These are phyloP conservation scores for Homarus gammarus DNA, from an alignment of 2,888 invertebrate species.

Conservation along the genomic window DNA sequence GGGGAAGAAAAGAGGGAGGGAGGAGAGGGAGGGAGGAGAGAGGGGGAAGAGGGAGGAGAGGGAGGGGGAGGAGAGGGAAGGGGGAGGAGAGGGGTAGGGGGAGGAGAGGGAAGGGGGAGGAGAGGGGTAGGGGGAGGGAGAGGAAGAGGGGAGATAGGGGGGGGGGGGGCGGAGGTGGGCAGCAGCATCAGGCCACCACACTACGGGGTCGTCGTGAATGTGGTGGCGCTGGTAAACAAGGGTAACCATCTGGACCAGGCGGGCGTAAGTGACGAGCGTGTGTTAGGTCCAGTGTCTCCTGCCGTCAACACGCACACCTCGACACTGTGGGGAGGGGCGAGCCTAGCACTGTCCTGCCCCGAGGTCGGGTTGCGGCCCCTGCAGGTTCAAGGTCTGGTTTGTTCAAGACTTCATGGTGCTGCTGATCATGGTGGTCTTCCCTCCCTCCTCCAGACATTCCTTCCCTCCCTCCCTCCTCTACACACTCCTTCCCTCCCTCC, in stretches of 20 bases:
- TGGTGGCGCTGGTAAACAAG: constrained; percentile 10
- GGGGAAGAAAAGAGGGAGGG: no score
- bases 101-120: no score
- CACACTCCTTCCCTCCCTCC: background rate
- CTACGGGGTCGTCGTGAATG: background rate
- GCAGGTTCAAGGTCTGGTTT: constrained; percentile 15
- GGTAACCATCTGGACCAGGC: background rate
- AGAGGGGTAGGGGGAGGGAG: background rate
- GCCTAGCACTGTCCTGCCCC: background rate
- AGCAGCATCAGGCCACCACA: background rate
- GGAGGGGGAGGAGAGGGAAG: no score
- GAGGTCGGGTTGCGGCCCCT: constrained; percentile 1
- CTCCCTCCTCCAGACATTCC: background rate
- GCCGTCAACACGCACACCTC: background rate
- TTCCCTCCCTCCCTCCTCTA: no score
- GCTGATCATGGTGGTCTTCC: background rate
- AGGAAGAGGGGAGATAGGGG: background rate
- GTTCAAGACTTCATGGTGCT: background rate
- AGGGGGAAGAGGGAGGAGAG: no score
- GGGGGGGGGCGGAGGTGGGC: background rate
- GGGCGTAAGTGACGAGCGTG: background rate
- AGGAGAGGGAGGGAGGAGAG: background rate
- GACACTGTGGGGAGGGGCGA: background rate
- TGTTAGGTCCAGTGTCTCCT: background rate
- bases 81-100: background rate